phyloP scores from a whole-genome alignment of 1,140 invertebrate species.

The Nasonia longicornis region DNA sequence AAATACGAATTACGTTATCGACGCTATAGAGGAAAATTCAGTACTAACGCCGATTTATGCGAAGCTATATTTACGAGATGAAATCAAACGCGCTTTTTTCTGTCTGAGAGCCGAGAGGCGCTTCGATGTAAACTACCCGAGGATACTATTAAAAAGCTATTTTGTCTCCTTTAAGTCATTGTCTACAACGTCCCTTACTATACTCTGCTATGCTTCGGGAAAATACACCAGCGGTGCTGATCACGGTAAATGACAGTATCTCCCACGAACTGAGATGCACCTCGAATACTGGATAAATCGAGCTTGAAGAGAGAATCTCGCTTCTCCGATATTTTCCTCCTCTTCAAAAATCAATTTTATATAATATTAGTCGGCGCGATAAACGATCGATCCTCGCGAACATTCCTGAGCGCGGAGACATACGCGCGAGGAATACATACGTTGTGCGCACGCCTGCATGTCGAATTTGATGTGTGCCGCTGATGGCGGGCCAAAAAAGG shows the following conservation, averaged over 20 bases:
- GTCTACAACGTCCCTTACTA: not conserved
- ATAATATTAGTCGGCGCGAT: too few species aligned
- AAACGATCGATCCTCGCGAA: too few species aligned
- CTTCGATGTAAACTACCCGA: conserved; percentile 42
- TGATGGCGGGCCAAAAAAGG: not conserved
- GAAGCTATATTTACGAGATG: conserved; percentile 18
- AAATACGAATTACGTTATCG: too few species aligned
- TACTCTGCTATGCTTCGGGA: not conserved
- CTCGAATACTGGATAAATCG: too few species aligned
- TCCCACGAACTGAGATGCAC: too few species aligned
- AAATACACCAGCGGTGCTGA: conserved; percentile 13
- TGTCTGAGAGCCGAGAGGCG: conserved; percentile 34
- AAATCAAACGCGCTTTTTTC: conserved; percentile 48
- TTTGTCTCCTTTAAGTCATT: conserved; percentile 15
- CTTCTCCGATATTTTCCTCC: not conserved
- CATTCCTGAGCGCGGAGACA: too few species aligned
- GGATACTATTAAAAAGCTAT: conserved; percentile 48
- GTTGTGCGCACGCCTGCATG: too few species aligned
- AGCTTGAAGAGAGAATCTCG: too few species aligned
- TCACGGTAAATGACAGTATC: not conserved
- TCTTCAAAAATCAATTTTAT: not conserved
- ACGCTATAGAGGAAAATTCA: not conserved
- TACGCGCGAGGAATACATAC: too few species aligned
- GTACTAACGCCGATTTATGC: not conserved
- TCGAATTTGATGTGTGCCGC: too few species aligned